Evolutionary conservation across 2,797 vertebrate species (phyloP), one percentile per base, ranked within the genome.

Genomic region (Pipistrellus kuhlii): DNA sequence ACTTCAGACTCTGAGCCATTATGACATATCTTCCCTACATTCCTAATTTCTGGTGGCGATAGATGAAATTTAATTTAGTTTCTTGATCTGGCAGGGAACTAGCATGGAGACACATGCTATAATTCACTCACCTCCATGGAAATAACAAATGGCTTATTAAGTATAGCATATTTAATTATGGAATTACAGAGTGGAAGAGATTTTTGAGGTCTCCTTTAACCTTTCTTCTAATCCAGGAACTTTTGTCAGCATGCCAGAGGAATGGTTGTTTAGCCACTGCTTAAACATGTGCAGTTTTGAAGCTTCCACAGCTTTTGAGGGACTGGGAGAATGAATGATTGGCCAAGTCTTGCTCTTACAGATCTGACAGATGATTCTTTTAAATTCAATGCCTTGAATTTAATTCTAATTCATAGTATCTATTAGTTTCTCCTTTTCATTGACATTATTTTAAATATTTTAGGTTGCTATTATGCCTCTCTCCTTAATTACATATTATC

Each of bases 61-160:
- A 72, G 41, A 77, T 66, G 69, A 83, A 90, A 85, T 88, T 77
- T 90, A 71, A 93, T 85, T 94, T 92, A 64, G 27, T 95, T 80
- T 90, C 38, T 69, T 69, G 44, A 69, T 53, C 77, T 91, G 64
- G 46, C 44, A 85, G 73, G 23, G 53, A 93, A 48, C 55, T 57
- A 76, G 68, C 48, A 76, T 80, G 41, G 76, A 95, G 76, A 92
- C 55, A 66, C 0, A 0, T 85, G 38, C 27, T 27, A 0, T 92
- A 81, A 88, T 81, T 89, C 88, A 41, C 12, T 88, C 30, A 93
- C 64, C 69, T 51, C 85, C 2, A 32, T 82, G 44, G 93, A 93
- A 72, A 83, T 90, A 97, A 91, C 72, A 88, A 95, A 95, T 92
- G 91, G 38, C 53, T 94, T 69, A 95, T 96, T 93, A 96, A 55